Percentiles rank a stretch among this genome's conserved stretches.
phyloP scores from a whole-genome alignment of 2,113 vertebrate species.

The Zosterops hypoxanthus region DNA sequence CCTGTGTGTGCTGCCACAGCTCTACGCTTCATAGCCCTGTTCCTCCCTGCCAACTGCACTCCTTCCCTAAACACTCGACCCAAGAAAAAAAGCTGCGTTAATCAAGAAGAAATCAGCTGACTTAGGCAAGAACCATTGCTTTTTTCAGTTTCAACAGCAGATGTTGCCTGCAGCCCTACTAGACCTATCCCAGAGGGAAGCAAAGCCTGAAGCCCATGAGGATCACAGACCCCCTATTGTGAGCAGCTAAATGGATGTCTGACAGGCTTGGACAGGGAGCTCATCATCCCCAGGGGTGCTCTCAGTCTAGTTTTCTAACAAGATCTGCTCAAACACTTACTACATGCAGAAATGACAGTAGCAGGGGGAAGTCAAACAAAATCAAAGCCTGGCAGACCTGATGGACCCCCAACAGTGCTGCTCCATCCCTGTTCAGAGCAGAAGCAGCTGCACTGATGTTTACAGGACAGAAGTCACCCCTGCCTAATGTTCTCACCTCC shows the following conservation, averaged over 20 bases:
- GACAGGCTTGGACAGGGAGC: neutral
- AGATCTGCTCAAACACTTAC: neutral
- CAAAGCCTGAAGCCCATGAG: neutral
- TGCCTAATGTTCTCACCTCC: neutral
- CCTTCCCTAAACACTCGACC: neutral
- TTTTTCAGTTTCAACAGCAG: neutral
- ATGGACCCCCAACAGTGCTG: neutral
- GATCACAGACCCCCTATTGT: neutral
- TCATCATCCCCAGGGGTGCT: neutral
- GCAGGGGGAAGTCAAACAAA: neutral
- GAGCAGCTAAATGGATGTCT: neutral
- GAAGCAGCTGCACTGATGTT: neutral
- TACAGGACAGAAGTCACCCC: neutral
- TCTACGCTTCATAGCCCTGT: neutral
- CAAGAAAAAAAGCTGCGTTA: neutral
- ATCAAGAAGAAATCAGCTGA: neutral
- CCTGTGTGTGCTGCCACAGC: neutral
- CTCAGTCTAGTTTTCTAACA: neutral
- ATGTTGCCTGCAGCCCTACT: neutral
- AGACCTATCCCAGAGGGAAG: neutral
- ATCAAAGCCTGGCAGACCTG: neutral
- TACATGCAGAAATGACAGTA: fast-evolving
- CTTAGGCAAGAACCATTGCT: neutral
- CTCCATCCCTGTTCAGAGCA: neutral
- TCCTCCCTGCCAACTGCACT: neutral